Evolutionary conservation across 2,888 invertebrate species (phyloP).

Genomic region (Galerucella pusilla): DNA sequence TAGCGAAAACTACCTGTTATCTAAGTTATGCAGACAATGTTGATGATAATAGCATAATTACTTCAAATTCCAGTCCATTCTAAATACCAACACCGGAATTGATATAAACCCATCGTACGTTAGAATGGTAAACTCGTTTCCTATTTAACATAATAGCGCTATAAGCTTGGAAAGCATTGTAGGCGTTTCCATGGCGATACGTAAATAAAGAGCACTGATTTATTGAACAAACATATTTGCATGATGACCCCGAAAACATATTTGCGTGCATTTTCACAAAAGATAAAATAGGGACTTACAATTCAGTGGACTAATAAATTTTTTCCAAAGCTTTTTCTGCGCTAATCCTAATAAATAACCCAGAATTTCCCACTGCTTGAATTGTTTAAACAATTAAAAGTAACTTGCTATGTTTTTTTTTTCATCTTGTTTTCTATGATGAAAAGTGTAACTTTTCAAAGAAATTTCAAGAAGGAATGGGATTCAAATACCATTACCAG

Average conservation of each 20-base stretch:
- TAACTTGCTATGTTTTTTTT: too few species aligned
- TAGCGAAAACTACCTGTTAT: conserved; percentile 21
- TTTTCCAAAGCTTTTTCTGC: too few species aligned
- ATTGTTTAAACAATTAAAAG: too few species aligned
- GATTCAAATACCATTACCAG: too few species aligned
- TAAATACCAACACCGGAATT: not conserved
- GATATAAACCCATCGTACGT: not conserved
- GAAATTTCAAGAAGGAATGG: too few species aligned
- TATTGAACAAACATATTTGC: conserved; percentile 50
- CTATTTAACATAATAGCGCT: not conserved
- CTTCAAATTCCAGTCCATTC: not conserved
- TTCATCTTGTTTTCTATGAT: too few species aligned
- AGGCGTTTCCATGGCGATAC: conserved; percentile 42
- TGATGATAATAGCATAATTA: conserved; percentile 16
- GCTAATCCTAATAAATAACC: too few species aligned
- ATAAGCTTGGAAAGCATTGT: not conserved
- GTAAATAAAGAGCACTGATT: conserved; percentile 47
- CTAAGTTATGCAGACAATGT: not conserved
- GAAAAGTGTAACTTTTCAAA: too few species aligned
- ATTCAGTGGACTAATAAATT: too few species aligned
- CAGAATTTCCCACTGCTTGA: too few species aligned
- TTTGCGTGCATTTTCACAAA: conserved; percentile 18
- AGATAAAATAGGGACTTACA: not conserved
- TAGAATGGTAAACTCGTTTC: not conserved
- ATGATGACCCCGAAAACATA: conserved; percentile 31